Evolutionary conservation across 2,888 invertebrate species (phyloP).

Genomic region (Mechanitis messenoides): DNA sequence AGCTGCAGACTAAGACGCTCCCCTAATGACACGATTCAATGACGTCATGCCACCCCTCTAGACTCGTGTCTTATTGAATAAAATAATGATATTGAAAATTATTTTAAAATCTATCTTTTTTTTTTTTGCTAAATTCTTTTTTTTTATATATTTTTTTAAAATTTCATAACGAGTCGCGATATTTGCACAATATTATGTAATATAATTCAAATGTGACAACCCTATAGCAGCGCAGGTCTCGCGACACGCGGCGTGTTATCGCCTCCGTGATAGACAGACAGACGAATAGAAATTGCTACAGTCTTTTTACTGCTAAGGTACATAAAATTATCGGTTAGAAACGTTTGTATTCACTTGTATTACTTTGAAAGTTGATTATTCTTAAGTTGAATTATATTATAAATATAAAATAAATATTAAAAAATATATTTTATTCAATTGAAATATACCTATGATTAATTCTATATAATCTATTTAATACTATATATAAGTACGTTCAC

Average conservation of each 20-base stretch:
- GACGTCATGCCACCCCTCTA: constrained; percentile 46
- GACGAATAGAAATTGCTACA: constrained; percentile 60
- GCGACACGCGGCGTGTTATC: constrained; percentile 67
- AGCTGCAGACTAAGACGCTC: constrained; percentile 37
- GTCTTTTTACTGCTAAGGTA: constrained; percentile 47
- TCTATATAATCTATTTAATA: too few relatives aligned
- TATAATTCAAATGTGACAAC: constrained; percentile 41
- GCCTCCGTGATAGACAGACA: constrained; percentile 53
- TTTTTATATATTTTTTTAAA: neutral
- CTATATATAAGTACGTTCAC: too few relatives aligned
- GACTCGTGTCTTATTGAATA: constrained; percentile 48
- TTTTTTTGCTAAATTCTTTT: neutral
- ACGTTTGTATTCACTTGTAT: constrained; percentile 14
- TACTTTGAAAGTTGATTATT: neutral
- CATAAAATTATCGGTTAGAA: constrained; percentile 36
- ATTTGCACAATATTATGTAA: neutral
- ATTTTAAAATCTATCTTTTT: neutral
- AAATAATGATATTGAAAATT: constrained; percentile 21
- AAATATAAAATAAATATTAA: too few relatives aligned
- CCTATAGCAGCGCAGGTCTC: constrained; percentile 52
- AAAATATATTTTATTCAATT: too few relatives aligned
- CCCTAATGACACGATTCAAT: constrained; percentile 31
- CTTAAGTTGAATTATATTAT: too few relatives aligned
- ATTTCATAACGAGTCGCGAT: neutral
- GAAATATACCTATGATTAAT: too few relatives aligned